Evolutionary conservation across 2,888 invertebrate genomes (phyloP), one percentile per base, ranked within the genome.

Genomic region (Apeira syringaria): DNA sequence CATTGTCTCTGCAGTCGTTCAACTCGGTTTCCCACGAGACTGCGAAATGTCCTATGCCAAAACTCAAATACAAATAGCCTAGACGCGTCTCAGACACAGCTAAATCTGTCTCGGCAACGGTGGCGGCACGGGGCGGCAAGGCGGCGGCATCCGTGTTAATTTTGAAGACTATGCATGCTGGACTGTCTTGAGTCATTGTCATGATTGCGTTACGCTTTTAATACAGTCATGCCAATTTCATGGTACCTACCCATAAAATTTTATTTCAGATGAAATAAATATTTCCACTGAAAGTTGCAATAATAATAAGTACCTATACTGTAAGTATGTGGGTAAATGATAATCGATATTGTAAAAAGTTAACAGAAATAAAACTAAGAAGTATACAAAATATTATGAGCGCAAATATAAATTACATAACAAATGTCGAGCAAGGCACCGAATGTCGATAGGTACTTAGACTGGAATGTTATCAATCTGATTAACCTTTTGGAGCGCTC

Each of bases 11-110:
- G 76, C 83, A 87, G 89, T 89, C 88, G 86, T 88, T 89, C 89
- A 88, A 88, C 89, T 85, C 85, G 54, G 81, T 80, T 90, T 90
- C 89, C 89, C 91, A 90, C 87, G 87, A 84, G 80, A 75, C 79
- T 76, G 76, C 74, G 59, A 80, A 82, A 74, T 80, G 77, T 72
- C 81, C 86, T 84, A 83, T 86, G 85, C 85, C 85, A 86, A 85
- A 81, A 78, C 73, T 74, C 77, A 82, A 84, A 79, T 77, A 77
- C 80, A 81, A 83, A 88, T 87, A 87, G 80, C 83, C 85, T 87
- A 88, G 88, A 87, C 88, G 82, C 81, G 78, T 71, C 72, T 73
- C 85, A 89, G 88, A 89, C 88, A 74, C 65, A 63, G 79, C 84
- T 87, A 87, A 79, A 87, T 86, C 79, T 70, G 85, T 77, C 83